Evolutionary conservation across 2,113 vertebrate genomes (phyloP).

Genomic region (Phoxinus phoxinus): DNA sequence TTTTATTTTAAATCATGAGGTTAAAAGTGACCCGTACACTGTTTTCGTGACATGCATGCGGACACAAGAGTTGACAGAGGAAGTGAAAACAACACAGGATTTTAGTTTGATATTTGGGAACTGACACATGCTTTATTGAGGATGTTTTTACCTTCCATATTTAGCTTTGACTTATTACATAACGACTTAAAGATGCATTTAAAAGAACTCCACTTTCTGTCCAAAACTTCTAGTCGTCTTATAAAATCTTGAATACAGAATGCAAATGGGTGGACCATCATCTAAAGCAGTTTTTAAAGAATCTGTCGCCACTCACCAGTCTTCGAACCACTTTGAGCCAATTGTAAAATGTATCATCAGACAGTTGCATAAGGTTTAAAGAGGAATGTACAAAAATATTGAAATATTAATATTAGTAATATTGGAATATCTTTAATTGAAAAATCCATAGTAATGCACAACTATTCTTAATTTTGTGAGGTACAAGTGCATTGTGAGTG

Average conservation of each 20-base stretch:
- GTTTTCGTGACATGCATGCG: neutral
- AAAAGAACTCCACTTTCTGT: neutral
- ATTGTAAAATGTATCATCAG: neutral
- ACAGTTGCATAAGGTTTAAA: neutral
- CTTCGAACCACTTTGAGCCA: neutral
- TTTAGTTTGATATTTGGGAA: slow-evolving; percentile 3
- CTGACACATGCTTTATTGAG: neutral
- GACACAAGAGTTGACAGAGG: neutral
- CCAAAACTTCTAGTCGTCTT: neutral
- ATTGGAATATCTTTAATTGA: neutral
- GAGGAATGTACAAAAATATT: neutral
- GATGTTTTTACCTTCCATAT: neutral
- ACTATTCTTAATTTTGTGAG: neutral
- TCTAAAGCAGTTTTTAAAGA: neutral
- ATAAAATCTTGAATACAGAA: neutral
- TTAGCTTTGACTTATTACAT: neutral
- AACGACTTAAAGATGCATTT: neutral
- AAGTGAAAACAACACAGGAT: slow-evolving; percentile 15
- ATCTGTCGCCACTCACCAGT: too few relatives aligned
- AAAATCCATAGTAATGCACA: neutral
- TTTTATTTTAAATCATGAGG: neutral
- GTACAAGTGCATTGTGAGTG: neutral
- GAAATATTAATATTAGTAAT: neutral
- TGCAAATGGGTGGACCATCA: neutral
- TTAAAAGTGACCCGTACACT: neutral